Conservation (phyloP, 2,888 invertebrate genomes). For the Strigamia crassipes region DNA sequence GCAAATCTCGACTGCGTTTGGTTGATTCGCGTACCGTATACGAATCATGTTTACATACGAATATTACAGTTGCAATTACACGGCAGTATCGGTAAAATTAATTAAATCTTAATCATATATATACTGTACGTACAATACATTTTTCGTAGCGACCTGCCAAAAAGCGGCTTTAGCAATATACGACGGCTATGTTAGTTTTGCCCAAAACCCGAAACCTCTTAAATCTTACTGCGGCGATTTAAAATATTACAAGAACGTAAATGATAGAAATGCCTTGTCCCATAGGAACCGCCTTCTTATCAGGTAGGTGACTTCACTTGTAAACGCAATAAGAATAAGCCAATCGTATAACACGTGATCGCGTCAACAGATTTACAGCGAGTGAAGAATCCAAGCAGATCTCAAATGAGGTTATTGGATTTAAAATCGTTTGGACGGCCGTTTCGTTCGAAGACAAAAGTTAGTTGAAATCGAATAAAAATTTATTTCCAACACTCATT, state of each 20-base stretch:
- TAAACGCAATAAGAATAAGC: not conserved
- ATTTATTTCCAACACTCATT: not conserved
- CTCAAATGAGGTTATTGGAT: slow-evolving; percentile 54
- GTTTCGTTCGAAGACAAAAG: slow-evolving; percentile 54
- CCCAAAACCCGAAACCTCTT: slow-evolving; percentile 52
- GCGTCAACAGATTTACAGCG: slow-evolving; percentile 54
- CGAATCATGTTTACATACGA: slow-evolving; percentile 59
- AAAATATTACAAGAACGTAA: slow-evolving; percentile 60
- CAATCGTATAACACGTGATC: not conserved
- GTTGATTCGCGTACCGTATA: slow-evolving; percentile 59
- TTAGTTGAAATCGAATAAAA: slow-evolving; percentile 46
- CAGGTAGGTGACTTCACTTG: slow-evolving; percentile 52
- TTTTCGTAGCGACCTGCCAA: slow-evolving; percentile 58
- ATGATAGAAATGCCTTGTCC: slow-evolving; percentile 59
- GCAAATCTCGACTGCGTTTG: slow-evolving; percentile 60
- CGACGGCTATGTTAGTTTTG: slow-evolving; percentile 58
- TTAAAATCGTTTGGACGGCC: slow-evolving; percentile 57
- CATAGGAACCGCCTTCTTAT: slow-evolving; percentile 58
- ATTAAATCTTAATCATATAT: no score
- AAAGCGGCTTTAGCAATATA: slow-evolving; percentile 59
- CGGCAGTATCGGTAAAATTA: slow-evolving; percentile 55
- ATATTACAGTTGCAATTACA: slow-evolving; percentile 59
- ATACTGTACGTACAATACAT: no score
- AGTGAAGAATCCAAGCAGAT: slow-evolving; percentile 53
- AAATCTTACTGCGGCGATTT: slow-evolving; percentile 60